Conservation (phyloP, 2,888 invertebrate genomes). For the Eupeodes latifasciatus region DNA sequence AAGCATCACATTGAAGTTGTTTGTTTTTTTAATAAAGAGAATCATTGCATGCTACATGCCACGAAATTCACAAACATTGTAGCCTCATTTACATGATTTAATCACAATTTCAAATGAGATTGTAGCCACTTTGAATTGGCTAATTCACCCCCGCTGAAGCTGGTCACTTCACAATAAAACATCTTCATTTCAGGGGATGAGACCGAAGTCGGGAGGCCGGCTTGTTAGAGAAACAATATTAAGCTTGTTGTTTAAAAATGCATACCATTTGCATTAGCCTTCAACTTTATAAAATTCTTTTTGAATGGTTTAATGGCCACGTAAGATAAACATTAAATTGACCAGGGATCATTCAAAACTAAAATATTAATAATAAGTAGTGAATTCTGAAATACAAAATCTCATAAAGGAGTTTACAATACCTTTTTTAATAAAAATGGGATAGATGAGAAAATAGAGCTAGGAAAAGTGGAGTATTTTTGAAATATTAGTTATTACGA, state of each 20-base stretch:
- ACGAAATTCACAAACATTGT: constrained; percentile 52
- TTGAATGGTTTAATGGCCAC: constrained; percentile 46
- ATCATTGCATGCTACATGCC: constrained; percentile 56
- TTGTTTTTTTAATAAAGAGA: constrained; percentile 1
- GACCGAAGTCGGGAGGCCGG: constrained; percentile 5
- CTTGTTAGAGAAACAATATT: background rate
- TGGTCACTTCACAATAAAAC: background rate
- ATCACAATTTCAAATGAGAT: constrained; percentile 69
- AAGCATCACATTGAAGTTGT: constrained; percentile 17
- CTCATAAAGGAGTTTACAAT: no score
- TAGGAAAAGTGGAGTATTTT: no score
- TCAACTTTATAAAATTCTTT: constrained; percentile 66
- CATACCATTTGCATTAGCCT: constrained; percentile 67
- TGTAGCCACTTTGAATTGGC: background rate
- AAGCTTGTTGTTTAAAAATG: constrained; percentile 24
- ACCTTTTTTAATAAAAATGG: no score
- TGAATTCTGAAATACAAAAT: background rate
- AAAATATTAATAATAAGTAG: background rate
- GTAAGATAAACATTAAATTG: constrained; percentile 38
- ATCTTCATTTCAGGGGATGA: constrained; percentile 6
- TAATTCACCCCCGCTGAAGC: background rate
- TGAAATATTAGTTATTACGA: no score
- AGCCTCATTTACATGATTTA: constrained; percentile 54
- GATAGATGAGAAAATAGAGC: no score
- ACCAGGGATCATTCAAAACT: background rate